Conservation (phyloP, 2,113 vertebrate species). For the Gila orcuttii region DNA sequence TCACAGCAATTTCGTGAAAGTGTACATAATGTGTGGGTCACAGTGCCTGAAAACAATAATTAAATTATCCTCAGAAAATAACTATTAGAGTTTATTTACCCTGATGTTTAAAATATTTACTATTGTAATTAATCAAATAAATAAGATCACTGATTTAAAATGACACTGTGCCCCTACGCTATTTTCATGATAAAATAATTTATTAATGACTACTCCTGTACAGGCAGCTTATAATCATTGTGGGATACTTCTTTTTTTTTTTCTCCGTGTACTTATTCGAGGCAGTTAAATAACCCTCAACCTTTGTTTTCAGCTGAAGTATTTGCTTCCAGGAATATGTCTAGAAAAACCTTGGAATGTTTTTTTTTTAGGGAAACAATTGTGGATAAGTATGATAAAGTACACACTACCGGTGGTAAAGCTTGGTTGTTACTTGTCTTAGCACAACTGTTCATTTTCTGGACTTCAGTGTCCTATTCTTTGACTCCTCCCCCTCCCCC, state of each 20-base stretch:
- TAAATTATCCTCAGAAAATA: too few species aligned
- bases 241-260: neutral
- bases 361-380: neutral
- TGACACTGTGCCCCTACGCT: neutral
- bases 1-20: neutral
- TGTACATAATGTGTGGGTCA: neutral
- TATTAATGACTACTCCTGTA: neutral
- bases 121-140: neutral
- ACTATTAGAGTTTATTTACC: neutral
- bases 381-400: neutral
- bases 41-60: too few species aligned
- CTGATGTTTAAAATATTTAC: neutral
- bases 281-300: neutral
- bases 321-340: neutral
- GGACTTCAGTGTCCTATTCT: neutral
- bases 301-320: neutral
- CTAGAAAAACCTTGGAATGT: neutral
- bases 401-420: neutral
- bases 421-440: slow-evolving; percentile 8
- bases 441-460: slow-evolving; percentile 3
- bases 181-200: neutral
- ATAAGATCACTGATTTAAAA: neutral
- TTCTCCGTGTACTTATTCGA: neutral
- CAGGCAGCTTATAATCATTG: neutral
- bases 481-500: neutral